A percentile compares a stretch with the other conserved stretches of the same genome.
Conservation (phyloP, 2,888 invertebrate species). For the Acronicta alni region DNA sequence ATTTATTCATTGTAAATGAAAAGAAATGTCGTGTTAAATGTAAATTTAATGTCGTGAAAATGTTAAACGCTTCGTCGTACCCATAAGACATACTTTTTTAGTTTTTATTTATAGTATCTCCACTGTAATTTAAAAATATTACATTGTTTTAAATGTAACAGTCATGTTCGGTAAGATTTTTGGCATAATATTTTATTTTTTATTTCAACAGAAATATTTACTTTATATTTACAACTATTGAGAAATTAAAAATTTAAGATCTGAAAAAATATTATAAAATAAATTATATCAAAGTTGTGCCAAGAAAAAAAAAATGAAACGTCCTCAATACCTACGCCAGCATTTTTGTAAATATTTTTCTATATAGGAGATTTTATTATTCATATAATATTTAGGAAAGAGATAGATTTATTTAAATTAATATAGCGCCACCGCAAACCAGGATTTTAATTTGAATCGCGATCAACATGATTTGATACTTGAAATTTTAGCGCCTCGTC, state of each 20-base stretch:
- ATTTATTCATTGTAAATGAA: constrained; percentile 54
- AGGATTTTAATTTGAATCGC: constrained; percentile 16
- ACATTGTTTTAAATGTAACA: not conserved
- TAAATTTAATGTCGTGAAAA: constrained; percentile 51
- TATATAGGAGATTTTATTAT: constrained; percentile 72
- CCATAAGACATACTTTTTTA: constrained; percentile 21
- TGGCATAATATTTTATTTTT: constrained; percentile 28
- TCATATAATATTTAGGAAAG: constrained; percentile 61
- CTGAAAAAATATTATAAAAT: constrained; percentile 25
- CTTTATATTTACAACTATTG: not conserved
- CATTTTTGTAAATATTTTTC: constrained; percentile 77
- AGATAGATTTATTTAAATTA: constrained; percentile 47
- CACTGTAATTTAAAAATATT: constrained; percentile 12
- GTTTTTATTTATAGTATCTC: constrained; percentile 15
- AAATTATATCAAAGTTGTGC: constrained; percentile 72
- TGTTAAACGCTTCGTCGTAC: constrained; percentile 45
- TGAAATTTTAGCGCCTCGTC: constrained; percentile 2
- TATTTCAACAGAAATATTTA: constrained; percentile 4
- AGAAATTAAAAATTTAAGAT: constrained; percentile 2
- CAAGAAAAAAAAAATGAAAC: constrained; percentile 63
- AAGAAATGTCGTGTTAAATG: constrained; percentile 45
- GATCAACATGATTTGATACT: constrained; percentile 23
- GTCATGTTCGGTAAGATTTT: constrained; percentile 3
- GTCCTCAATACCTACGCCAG: constrained; percentile 68
- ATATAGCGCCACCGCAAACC: constrained; percentile 41